Evolutionary conservation across 2,888 invertebrate species (phyloP), one percentile per base, ranked within the genome.

Genomic region (Hirtodrosophila duncani): DNA sequence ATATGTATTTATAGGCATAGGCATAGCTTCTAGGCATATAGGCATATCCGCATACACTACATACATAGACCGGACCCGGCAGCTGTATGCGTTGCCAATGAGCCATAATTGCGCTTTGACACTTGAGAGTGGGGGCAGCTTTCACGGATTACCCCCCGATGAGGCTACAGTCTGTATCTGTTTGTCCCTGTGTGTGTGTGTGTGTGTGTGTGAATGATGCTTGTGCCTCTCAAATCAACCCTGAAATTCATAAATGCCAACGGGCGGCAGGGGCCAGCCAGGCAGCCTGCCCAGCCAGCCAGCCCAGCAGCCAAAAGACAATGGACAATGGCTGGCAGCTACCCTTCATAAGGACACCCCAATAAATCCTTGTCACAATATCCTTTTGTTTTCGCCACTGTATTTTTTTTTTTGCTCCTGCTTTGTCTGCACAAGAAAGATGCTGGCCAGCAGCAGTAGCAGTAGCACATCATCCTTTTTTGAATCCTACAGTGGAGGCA

Each of bases 281-380:
- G n/a, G n/a, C n/a, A n/a, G n/a, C n/a, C n/a, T n/a, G n/a, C n/a
- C n/a, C n/a, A n/a, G n/a, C n/a, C n/a, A n/a, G n/a, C n/a, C n/a
- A n/a, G n/a, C n/a, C n/a, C n/a, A n/a, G n/a, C n/a, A n/a, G n/a
- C n/a, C n/a, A n/a, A n/a, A n/a, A 58, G 74, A 64, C 68, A 72
- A 70, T 72, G 67, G 66, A 52, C 65, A 53, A 36, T 24, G 55
- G 20, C n/a, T 27, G 48, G 26, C 42, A 20, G 37, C 57, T 36
- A 46, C 9, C 21, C 44, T 14, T 11, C 8, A 5, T 14, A n/a
- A 5, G 57, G 48, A 57, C 52, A 53, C 53, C 62, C 81, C 64
- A 80, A 75, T 75, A 75, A 75, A 75, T 75, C 75, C 78, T 68
- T 75, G 75, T 75, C 75, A 75, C 81, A 80, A 75, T 68, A 80